A percentile compares a stretch with the other conserved stretches of the same genome.
Conservation (phyloP, 2,888 invertebrate genomes). For the Perdita meconis region DNA sequence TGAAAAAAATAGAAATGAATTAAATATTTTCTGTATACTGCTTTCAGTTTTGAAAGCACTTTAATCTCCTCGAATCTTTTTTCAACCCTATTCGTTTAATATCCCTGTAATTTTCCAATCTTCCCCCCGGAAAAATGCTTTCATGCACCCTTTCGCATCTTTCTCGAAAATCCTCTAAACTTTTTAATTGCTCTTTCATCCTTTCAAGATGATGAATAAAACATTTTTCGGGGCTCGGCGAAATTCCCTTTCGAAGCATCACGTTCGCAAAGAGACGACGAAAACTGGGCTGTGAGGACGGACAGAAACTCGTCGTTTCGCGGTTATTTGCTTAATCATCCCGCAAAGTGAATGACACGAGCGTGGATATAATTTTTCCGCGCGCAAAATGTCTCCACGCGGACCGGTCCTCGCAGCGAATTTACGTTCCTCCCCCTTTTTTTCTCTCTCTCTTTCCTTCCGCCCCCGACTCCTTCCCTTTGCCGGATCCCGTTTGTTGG, state of each 20-base stretch:
- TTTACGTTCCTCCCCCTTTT: neutral
- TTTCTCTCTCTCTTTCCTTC: neutral
- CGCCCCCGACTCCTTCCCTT: neutral
- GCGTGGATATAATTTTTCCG: conserved; percentile 2
- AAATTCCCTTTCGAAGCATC: neutral
- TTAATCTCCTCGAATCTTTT: too few species aligned
- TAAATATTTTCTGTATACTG: too few species aligned
- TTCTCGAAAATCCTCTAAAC: too few species aligned
- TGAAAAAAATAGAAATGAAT: too few species aligned
- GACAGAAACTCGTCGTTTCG: neutral
- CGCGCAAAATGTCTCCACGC: neutral
- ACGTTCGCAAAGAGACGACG: neutral
- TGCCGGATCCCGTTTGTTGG: too few species aligned
- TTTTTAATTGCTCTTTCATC: too few species aligned
- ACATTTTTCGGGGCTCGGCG: neutral
- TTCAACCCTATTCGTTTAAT: too few species aligned
- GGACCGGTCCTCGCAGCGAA: neutral
- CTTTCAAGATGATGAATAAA: neutral
- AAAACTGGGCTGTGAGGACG: neutral
- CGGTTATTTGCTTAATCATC: neutral
- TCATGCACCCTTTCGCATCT: too few species aligned
- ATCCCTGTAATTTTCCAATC: too few species aligned
- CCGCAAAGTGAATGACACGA: neutral
- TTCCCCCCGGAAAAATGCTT: too few species aligned
- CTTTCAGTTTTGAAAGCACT: too few species aligned